Conservation (phyloP, 2,888 invertebrate species). For the Pammene fasciana region DNA sequence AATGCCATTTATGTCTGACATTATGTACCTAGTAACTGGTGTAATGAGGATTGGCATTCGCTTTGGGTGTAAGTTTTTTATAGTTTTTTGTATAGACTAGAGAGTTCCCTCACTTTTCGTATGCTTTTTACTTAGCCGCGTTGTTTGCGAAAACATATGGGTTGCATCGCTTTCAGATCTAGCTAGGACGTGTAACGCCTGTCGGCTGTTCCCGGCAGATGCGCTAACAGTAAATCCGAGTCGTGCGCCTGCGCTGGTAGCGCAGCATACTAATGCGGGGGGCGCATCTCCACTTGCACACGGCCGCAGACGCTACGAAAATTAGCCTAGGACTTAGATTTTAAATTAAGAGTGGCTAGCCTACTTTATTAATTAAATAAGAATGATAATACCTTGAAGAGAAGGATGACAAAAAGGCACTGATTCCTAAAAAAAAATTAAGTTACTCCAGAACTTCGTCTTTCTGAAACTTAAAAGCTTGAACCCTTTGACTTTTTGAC, state of each 20-base stretch:
- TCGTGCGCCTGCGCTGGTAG: slow-evolving; percentile 61
- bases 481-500: too few species aligned
- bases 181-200: slow-evolving; percentile 8
- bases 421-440: too few species aligned
- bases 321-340: not conserved
- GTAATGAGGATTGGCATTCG: not conserved
- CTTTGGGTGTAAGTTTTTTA: too few species aligned
- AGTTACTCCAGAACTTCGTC: too few species aligned
- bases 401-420: too few species aligned
- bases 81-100: too few species aligned
- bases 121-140: not conserved
- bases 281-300: slow-evolving; percentile 49
- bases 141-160: not conserved
- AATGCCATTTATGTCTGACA: too few species aligned
- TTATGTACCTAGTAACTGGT: not conserved
- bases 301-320: not conserved
- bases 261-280: slow-evolving; percentile 71
- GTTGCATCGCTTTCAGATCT: slow-evolving; percentile 4
- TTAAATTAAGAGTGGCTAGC: too few species aligned
- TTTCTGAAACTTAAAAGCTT: too few species aligned
- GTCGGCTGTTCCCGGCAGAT: slow-evolving; percentile 47
- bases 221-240: slow-evolving; percentile 72
- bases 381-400: too few species aligned
- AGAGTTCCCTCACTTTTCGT: not conserved
- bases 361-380: too few species aligned